Evolutionary conservation across 2,797 vertebrate species (phyloP).

Genomic region (Apodemus agrarius): DNA sequence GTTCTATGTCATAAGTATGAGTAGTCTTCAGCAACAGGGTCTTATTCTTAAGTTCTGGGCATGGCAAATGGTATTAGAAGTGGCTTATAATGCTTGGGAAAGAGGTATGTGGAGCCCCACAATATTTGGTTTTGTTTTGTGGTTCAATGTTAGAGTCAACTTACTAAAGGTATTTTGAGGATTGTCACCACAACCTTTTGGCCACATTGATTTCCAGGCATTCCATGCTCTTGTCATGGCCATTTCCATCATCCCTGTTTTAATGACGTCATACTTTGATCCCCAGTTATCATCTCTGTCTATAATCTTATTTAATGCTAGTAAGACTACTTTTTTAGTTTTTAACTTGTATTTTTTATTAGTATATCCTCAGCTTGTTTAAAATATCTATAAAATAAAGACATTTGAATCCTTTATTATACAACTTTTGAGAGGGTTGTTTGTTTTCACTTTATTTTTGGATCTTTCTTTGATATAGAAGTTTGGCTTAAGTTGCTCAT

Average conservation of each 20-base stretch:
- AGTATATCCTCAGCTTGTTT: not conserved
- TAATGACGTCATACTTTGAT: not conserved
- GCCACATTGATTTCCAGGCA: not conserved
- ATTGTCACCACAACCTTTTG: not conserved
- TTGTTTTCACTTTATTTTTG: not conserved
- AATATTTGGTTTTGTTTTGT: not conserved
- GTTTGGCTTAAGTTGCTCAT: conserved; percentile 5
- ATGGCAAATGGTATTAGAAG: not conserved
- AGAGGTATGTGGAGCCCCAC: not conserved
- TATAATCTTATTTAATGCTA: not conserved
- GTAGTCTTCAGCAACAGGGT: not conserved
- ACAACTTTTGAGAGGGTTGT: not conserved
- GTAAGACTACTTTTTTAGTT: not conserved
- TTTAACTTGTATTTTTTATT: not conserved
- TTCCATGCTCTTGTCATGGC: not conserved
- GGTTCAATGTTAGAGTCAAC: not conserved
- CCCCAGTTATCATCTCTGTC: not conserved
- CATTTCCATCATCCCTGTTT: not conserved
- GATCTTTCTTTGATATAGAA: not conserved
- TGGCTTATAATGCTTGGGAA: not conserved
- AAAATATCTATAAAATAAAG: not conserved
- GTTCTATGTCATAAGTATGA: not conserved
- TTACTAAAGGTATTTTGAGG: not conserved
- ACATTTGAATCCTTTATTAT: not conserved
- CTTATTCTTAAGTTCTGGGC: not conserved